These are phyloP conservation scores for Actias luna DNA, from an alignment of 2,888 invertebrate genomes.

Conservation along the genomic window DNA sequence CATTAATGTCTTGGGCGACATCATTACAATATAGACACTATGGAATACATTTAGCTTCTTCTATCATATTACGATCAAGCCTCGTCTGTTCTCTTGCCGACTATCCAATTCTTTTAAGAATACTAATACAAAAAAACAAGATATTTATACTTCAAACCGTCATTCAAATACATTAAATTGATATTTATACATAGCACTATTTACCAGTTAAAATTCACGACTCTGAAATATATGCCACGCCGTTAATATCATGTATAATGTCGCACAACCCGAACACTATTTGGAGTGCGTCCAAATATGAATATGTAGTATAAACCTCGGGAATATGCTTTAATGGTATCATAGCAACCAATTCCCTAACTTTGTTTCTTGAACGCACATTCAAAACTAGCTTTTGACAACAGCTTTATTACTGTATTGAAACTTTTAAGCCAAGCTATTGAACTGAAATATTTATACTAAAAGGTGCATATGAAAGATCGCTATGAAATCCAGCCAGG, in stretches of 20 bases:
- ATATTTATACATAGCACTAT: conserved; percentile 33
- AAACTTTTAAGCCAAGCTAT: too few relatives aligned
- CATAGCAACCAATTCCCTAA: not conserved
- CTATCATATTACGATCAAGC: too few relatives aligned
- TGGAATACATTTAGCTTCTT: too few relatives aligned
- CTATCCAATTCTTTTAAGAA: too few relatives aligned
- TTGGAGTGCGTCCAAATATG: conserved; percentile 68
- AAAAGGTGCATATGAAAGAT: not conserved
- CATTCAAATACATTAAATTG: not conserved
- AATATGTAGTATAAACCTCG: conserved; percentile 58
- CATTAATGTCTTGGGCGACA: too few relatives aligned
- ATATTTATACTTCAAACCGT: not conserved
- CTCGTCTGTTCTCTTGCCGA: too few relatives aligned
- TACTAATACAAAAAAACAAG: not conserved
- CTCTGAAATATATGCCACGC: conserved; percentile 51
- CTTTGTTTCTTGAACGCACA: not conserved
- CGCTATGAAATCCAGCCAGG: too few relatives aligned
- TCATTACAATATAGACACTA: too few relatives aligned
- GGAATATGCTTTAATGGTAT: conserved; percentile 37
- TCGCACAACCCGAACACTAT: conserved; percentile 51
- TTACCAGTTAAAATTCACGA: conserved; percentile 51
- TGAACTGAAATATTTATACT: not conserved
- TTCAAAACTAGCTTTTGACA: not conserved
- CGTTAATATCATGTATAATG: conserved; percentile 54
- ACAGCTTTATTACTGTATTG: too few relatives aligned